Conservation (phyloP, 1,140 invertebrate species). For the Philotrypesis tridentata region DNA sequence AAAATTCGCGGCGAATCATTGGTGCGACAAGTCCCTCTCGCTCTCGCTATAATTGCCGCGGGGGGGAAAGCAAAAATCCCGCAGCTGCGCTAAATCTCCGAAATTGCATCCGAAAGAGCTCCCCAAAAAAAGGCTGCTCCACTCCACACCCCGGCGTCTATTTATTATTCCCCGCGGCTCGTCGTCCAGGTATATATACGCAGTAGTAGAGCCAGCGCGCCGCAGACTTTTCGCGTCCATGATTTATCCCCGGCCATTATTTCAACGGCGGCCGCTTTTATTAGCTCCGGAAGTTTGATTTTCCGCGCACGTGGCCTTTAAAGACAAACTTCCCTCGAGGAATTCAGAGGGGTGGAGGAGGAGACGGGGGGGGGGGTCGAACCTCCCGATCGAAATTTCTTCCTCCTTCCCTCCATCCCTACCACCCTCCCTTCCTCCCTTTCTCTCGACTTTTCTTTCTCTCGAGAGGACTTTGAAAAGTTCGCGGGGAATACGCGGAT, state of each 20-base stretch:
- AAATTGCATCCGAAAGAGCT: background rate
- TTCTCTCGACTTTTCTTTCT: background rate
- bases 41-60: background rate
- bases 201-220: background rate
- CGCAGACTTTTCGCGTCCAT: conserved; percentile 37
- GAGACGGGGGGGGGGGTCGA: too few species aligned
- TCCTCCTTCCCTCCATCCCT: conserved; percentile 24
- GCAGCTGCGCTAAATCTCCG: conserved; percentile 11
- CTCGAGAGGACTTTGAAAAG: conserved; percentile 12
- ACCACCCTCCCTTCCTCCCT: background rate
- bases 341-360: too few species aligned
- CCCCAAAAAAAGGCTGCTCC: background rate
- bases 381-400: conserved; percentile 50
- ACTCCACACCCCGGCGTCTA: background rate
- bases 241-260: conserved; percentile 49
- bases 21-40: background rate
- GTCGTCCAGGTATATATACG: conserved; percentile 14
- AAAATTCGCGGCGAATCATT: too few species aligned
- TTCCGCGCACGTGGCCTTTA: conserved; percentile 50
- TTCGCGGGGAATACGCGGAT: conserved; percentile 24
- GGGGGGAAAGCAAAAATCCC: background rate
- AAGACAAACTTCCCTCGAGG: conserved; percentile 48
- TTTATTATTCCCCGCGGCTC: conserved; percentile 43
- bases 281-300: conserved; percentile 51
- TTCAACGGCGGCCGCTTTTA: conserved; percentile 41